These are phyloP conservation scores for Megalopta genalis DNA, from an alignment of 1,140 invertebrate species.

Conservation along the genomic window DNA sequence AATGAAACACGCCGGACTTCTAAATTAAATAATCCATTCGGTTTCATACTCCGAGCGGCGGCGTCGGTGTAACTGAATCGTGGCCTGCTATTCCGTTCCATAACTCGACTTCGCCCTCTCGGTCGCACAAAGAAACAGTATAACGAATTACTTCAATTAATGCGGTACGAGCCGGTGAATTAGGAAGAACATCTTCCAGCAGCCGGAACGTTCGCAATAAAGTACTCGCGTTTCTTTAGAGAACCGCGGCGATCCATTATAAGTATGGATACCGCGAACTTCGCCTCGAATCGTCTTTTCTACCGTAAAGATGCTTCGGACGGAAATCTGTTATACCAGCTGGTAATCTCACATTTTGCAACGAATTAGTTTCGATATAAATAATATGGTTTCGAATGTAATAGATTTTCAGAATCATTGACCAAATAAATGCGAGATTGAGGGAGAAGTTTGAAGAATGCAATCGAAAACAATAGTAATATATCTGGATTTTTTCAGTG, in stretches of 20 bases:
- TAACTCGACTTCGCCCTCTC: neutral
- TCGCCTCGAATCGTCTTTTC: too few species aligned
- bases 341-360: too few species aligned
- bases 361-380: too few species aligned
- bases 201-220: neutral
- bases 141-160: slow-evolving; percentile 25
- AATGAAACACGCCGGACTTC: neutral
- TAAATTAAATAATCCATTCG: neutral
- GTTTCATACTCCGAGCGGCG: neutral
- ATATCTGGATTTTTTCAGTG: too few species aligned
- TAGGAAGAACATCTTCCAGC: neutral
- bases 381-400: too few species aligned
- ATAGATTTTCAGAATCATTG: too few species aligned
- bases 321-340: too few species aligned
- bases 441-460: too few species aligned
- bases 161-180: neutral
- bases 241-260: neutral
- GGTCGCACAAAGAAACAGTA: neutral
- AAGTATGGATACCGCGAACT: neutral
- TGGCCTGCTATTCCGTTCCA: neutral
- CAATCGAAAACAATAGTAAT: too few species aligned
- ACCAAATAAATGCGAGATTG: too few species aligned
- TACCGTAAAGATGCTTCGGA: too few species aligned
- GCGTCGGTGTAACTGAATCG: slow-evolving; percentile 4
- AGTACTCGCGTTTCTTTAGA: neutral